Evolutionary conservation across 2,797 vertebrate genomes (phyloP).

Genomic region (Pseudomugil gertrudae): DNA sequence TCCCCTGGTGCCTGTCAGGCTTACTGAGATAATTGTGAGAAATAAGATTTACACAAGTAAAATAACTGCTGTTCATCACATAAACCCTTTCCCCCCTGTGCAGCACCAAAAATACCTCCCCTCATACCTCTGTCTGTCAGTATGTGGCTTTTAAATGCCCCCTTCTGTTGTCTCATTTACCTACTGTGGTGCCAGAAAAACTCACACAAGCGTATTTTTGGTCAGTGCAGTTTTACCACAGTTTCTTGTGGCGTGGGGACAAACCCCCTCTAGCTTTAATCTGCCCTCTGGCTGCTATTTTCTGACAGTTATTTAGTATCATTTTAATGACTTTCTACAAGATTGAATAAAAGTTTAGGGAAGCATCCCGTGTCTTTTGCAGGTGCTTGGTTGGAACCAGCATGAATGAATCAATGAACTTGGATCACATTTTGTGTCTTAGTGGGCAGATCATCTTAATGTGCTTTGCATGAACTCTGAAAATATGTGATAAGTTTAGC

Average conservation of each 20-base stretch:
- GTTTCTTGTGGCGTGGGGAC: conserved; percentile 4
- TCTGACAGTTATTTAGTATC: conserved; percentile 25
- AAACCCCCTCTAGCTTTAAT: conserved; percentile 6
- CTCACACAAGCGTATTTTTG: conserved; percentile 24
- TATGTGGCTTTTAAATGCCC: conserved; percentile 60
- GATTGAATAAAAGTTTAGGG: conserved; percentile 24
- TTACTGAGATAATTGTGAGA: conserved; percentile 98
- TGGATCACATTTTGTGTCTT: conserved; percentile 54
- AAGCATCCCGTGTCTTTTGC: neutral
- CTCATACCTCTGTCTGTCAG: conserved; percentile 48
- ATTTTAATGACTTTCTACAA: conserved; percentile 17
- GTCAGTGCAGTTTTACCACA: conserved; percentile 15
- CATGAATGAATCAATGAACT: conserved; percentile 23
- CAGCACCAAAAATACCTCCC: conserved; percentile 59
- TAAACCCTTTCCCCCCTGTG: conserved; percentile 68
- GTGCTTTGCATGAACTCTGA: conserved; percentile 87
- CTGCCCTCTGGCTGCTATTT: conserved; percentile 7
- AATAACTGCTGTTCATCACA: conserved; percentile 89
- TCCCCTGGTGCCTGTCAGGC: conserved; percentile 91
- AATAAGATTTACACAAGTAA: conserved; percentile 93
- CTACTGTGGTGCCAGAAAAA: conserved; percentile 55
- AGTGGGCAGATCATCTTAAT: conserved; percentile 40
- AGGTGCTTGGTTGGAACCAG: conserved; percentile 20
- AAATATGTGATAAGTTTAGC: conserved; percentile 95
- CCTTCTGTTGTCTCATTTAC: conserved; percentile 72